Evolutionary conservation across 2,113 vertebrate species (phyloP), one percentile per base, ranked within the genome.

Genomic region (Zonotrichia leucophrys): DNA sequence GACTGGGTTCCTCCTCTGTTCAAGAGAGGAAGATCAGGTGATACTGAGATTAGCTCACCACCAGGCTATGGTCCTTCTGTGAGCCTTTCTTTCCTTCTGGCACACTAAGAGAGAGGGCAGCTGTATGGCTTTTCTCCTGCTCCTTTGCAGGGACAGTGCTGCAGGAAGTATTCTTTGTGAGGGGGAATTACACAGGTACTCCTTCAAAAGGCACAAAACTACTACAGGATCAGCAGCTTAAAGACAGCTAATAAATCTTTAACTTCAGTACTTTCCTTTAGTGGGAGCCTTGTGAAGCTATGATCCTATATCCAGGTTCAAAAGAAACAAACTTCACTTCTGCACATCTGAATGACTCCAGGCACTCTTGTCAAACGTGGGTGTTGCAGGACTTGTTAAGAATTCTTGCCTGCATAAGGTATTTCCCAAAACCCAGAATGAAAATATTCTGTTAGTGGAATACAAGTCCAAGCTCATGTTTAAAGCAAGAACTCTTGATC

Each of bases 401-500:
- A 92, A 77, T 64, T 70, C 70, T 75, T 90, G 72, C 13, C 39
- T 44, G 41, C 50, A 55, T 64, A 79, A 76, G 50, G 56, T 63
- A 35, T 62, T 91, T 62, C 69, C 84, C 1, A 0, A 89, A 87
- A 78, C 10, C 25, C 60, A 76, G 49, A 78, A 72, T 23, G 60
- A 85, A 80, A 90, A 90, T n/a, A 62, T 9, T 49, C 37, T 50
- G 53, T 81, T 47, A 81, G 52, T 25, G 44, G 46, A 84, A 55
- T 73, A 47, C 28, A 78, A 85, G 68, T 31, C 47, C 55, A 89
- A 88, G n/a, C 27, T 81, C 56, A 58, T 22, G 13, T 83, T 94
- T 92, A 91, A 90, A 89, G 62, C 53, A 86, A 42, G 78, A 94
- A 83, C 41, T 76, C 41, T 22, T 91, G 79, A 90, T 72, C 49